Conservation (phyloP, 2,888 invertebrate species). For the Serrognathus titanus region DNA sequence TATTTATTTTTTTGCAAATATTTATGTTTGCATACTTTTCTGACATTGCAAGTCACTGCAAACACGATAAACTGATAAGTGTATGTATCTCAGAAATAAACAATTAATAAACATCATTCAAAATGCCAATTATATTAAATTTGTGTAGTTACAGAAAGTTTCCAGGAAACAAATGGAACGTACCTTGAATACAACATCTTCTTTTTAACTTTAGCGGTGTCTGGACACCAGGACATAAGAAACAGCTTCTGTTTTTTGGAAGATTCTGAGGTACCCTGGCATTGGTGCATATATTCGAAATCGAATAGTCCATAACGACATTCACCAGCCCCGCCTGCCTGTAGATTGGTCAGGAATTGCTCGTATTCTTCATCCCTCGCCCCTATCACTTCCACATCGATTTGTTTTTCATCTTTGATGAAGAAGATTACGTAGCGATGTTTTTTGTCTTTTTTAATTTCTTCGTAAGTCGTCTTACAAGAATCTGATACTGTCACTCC, state of each 20-base stretch:
- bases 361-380: slow-evolving; percentile 89
- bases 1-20: too few species aligned
- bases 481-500: slow-evolving; percentile 94
- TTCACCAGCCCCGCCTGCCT: slow-evolving; percentile 86
- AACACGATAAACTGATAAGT: too few species aligned
- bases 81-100: too few species aligned
- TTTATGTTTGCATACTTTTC: too few species aligned
- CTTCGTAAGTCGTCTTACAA: slow-evolving; percentile 93
- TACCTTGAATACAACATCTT: slow-evolving; percentile 80
- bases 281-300: slow-evolving; percentile 96
- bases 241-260: slow-evolving; percentile 97
- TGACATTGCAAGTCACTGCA: too few species aligned
- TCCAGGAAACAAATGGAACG: slow-evolving; percentile 17
- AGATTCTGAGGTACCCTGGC: slow-evolving; percentile 94
- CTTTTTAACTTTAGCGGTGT: slow-evolving; percentile 90
- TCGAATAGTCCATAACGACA: slow-evolving; percentile 98
- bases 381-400: slow-evolving; percentile 91
- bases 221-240: slow-evolving; percentile 98
- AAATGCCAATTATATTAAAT: too few species aligned
- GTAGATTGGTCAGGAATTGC: slow-evolving; percentile 89
- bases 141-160: too few species aligned
- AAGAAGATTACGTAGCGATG: slow-evolving; percentile 96
- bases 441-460: slow-evolving; percentile 97
- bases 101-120: too few species aligned
- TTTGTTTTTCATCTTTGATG: slow-evolving; percentile 93